Evolutionary conservation across 2,113 vertebrate genomes (phyloP).

Genomic region (Marcusenius ussheri): DNA sequence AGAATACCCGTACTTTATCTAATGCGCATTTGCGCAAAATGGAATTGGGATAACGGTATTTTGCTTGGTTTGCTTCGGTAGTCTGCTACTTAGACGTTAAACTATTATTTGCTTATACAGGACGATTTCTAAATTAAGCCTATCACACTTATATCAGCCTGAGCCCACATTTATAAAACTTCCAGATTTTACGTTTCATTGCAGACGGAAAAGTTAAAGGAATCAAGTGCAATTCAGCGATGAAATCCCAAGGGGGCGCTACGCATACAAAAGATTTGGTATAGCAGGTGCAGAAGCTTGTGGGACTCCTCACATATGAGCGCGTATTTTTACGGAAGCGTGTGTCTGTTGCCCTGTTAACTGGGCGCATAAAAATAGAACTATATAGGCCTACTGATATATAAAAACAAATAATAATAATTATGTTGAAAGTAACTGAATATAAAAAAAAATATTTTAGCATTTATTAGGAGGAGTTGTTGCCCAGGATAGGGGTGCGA

Average conservation of each 20-base stretch:
- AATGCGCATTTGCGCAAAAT: background rate
- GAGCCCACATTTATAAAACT: background rate
- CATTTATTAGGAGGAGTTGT: background rate
- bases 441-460: background rate
- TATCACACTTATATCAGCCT: background rate
- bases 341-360: background rate
- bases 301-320: background rate
- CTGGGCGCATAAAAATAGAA: background rate
- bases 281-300: conserved; percentile 10
- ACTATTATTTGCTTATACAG: background rate
- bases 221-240: background rate
- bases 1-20: background rate
- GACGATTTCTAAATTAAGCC: background rate
- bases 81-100: background rate
- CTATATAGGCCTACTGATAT: background rate
- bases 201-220: background rate
- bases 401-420: background rate
- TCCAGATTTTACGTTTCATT: background rate
- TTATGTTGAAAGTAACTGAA: background rate
- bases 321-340: background rate
- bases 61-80: background rate
- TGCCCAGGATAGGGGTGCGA: background rate
- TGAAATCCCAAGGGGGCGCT: conserved; percentile 53
- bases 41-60: background rate
- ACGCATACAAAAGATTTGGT: background rate